Evolutionary conservation across 30 jellyfish, hydroid and myxozoan species (phyloP).

Genomic region (Hydra vulgaris): DNA sequence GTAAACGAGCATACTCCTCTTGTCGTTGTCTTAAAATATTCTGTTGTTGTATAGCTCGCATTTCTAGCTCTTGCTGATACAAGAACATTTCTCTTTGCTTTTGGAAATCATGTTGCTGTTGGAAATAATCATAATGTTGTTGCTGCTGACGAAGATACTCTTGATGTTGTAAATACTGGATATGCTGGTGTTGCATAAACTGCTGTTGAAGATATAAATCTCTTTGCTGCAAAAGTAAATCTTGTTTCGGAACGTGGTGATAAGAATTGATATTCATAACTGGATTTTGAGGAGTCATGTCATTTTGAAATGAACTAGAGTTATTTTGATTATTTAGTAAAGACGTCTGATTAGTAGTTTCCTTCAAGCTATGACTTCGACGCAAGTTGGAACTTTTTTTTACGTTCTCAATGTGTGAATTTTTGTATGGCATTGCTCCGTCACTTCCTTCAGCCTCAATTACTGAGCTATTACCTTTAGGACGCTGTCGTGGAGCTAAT

Average conservation of each 20-base stretch:
- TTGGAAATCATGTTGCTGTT: slow-evolving; percentile 32
- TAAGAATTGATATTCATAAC: not conserved
- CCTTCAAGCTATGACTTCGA: slow-evolving; percentile 40
- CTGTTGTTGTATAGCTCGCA: not conserved
- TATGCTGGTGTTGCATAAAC: slow-evolving; percentile 30
- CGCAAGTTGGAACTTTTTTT: slow-evolving; percentile 13
- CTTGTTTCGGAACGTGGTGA: not conserved
- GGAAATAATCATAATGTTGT: slow-evolving; percentile 26
- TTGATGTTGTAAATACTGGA: slow-evolving; percentile 48
- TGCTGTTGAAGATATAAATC: slow-evolving; percentile 28
- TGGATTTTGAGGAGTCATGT: slow-evolving; percentile 3
- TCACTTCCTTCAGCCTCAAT: slow-evolving; percentile 38
- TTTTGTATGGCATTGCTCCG: slow-evolving; percentile 62
- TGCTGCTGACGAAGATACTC: slow-evolving; percentile 31
- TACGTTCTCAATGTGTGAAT: slow-evolving; percentile 17
- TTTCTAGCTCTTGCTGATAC: slow-evolving; percentile 48
- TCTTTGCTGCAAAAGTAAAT: slow-evolving; percentile 15
- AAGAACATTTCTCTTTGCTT: slow-evolving; percentile 31
- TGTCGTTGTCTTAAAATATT: slow-evolving; percentile 23
- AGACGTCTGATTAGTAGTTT: slow-evolving; percentile 18
- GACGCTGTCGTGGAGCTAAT: slow-evolving; percentile 95
- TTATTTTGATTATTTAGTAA: slow-evolving; percentile 5
- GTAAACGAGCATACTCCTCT: slow-evolving; percentile 33
- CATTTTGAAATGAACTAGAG: slow-evolving; percentile 11
- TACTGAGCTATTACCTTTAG: slow-evolving; percentile 72